Base-by-base conservation (phyloP, 2,797 vertebrate genomes). In the Helicolenus hilgendorfi region DNA sequence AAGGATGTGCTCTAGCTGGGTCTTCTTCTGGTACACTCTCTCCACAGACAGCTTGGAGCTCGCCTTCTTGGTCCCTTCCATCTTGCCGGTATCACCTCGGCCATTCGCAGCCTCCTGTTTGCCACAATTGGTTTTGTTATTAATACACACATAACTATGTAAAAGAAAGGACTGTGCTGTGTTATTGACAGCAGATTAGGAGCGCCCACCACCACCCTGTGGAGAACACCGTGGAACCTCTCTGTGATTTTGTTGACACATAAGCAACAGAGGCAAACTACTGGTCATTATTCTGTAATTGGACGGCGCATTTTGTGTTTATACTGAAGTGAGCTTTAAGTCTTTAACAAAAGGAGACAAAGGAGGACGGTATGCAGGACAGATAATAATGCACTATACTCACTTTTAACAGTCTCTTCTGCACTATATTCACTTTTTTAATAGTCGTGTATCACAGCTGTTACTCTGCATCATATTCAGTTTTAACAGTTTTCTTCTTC, bases 1-100 rank as follows among this genome's bases (percentile, higher is more conserved):
- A 1, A 99, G 98, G 84, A 99, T 99, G 94, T 99, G 99, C 93
- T 99, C 99, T 20, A 99, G 98, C 69, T 99, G 99, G 56, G 99
- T 99, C 96, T 99, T 99, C 95, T 99, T 99, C 96, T 99, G 99
- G 96, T 99, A 99, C 14, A 99, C 98, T 87, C 99, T 97, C 94
- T 99, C 99, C 87, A 99, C 99, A 58, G 99, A 99, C 96, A 99
- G 86, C 94, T 99, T 99, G 88, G 98, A 98, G 89, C 96, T 82
- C n/a, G 98, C 98, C 96, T 98, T 99, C 97, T 98, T 99, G 90
- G 97, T 73, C 74, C 95, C 92, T 82, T 99, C 98, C 96, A 97
- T 98, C 96, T 98, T 99, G 4, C 93, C 93, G 79, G 94, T 92
- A 36, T 97, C 93, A 27, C 92, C 96, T 96, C 98, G 98, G 26